phyloP scores from a whole-genome alignment of 2,797 vertebrate genomes.

The Cottoperca gobio region DNA sequence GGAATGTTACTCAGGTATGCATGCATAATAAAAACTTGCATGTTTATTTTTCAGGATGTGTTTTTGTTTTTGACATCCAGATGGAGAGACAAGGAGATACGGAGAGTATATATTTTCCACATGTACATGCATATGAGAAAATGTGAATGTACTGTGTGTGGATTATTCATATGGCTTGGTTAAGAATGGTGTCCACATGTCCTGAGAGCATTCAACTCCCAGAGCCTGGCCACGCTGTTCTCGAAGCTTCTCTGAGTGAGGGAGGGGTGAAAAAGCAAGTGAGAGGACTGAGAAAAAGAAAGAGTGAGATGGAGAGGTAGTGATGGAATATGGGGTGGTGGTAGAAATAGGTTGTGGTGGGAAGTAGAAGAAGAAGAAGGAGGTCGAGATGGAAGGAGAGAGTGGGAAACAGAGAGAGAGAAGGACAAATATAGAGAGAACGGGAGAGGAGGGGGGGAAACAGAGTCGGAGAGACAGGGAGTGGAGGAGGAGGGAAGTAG shows the following conservation, averaged over 20 bases:
- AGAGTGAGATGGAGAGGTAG: slow-evolving; percentile 35
- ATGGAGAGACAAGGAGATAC: slow-evolving; percentile 1
- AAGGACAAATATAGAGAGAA: slow-evolving; percentile 66
- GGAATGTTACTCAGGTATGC: slow-evolving; percentile 39
- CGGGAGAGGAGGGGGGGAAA: slow-evolving; percentile 36
- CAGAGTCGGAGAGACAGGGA: slow-evolving; percentile 48
- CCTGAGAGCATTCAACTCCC: slow-evolving; percentile 58
- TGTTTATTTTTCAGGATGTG: slow-evolving; percentile 28
- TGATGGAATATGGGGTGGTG: slow-evolving; percentile 40
- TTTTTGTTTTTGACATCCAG: slow-evolving; percentile 40
- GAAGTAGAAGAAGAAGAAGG: not conserved
- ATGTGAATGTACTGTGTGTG: slow-evolving; percentile 49
- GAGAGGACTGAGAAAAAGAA: slow-evolving; percentile 13
- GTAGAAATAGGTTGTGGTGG: slow-evolving; percentile 12
- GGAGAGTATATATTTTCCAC: not conserved
- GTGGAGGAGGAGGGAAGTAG: slow-evolving; percentile 6
- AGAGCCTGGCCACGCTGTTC: slow-evolving; percentile 56
- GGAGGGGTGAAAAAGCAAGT: slow-evolving; percentile 28
- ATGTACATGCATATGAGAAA: slow-evolving; percentile 38
- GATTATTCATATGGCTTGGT: slow-evolving; percentile 70
- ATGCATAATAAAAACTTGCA: slow-evolving; percentile 34
- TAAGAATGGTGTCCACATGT: slow-evolving; percentile 70
- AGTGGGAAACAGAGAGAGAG: slow-evolving; percentile 40
- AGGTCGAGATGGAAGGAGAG: slow-evolving; percentile 31
- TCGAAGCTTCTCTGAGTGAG: slow-evolving; percentile 68